phyloP scores from a whole-genome alignment of 2,888 invertebrate genomes.

The Pelosia muscerda region DNA sequence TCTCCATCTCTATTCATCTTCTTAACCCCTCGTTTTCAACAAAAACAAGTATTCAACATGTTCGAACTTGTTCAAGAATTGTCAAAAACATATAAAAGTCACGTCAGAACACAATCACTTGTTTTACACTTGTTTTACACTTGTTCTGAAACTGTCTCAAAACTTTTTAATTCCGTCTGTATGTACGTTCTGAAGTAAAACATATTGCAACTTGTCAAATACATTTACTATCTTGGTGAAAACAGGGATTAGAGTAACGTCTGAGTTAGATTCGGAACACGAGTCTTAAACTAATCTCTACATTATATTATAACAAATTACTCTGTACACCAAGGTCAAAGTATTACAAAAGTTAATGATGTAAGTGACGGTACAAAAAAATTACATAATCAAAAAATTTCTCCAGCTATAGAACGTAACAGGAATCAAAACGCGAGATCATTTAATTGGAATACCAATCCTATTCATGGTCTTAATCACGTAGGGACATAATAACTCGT shows the following conservation, averaged over 20 bases:
- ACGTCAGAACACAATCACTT: too few relatives aligned
- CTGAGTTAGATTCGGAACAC: background rate
- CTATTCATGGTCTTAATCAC: slow-evolving; percentile 17
- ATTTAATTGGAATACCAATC: slow-evolving; percentile 39
- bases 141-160: too few relatives aligned
- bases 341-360: background rate
- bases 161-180: too few relatives aligned
- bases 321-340: background rate
- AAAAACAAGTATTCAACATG: too few relatives aligned
- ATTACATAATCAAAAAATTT: background rate
- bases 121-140: too few relatives aligned
- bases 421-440: slow-evolving; percentile 24
- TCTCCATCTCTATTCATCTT: too few relatives aligned
- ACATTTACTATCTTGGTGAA: too few relatives aligned
- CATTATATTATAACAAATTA: background rate
- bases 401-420: slow-evolving; percentile 9
- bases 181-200: too few relatives aligned
- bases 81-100: too few relatives aligned
- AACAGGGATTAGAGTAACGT: background rate
- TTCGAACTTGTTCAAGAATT: too few relatives aligned
- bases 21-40: too few relatives aligned
- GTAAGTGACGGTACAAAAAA: background rate
- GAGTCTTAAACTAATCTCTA: background rate
- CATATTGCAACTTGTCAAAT: too few relatives aligned
- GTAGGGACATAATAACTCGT: slow-evolving; percentile 30